Evolutionary conservation across 2,113 vertebrate species (phyloP), one percentile per base, ranked within the genome.

Genomic region (Actinemys pallida): DNA sequence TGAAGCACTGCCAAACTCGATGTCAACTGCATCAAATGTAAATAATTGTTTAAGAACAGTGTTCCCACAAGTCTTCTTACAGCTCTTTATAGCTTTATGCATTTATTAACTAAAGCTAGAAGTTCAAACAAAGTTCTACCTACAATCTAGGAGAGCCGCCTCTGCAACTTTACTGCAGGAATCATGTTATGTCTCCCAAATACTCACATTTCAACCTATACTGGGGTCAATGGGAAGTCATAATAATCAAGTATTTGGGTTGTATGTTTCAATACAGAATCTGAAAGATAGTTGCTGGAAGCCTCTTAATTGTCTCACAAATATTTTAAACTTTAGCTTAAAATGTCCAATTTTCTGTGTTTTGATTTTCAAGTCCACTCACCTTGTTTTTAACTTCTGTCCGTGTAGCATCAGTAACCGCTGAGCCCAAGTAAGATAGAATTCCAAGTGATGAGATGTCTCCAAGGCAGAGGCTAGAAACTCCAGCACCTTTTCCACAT

Each of bases 331-430:
- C 50, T 4, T 31, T 52, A 59, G 76, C 90, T 65, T 39, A 29
- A 62, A 76, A 87, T 24, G 11, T 9, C 42, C 62, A 65, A 45
- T 12, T 7, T 87, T 42, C 59, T 84, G n/a, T 72, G 27, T 69
- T 84, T 88, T 16, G 14, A 35, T 0, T 5, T 39, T 8, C 7
- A 42, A 52, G 29, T 69, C 47, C 69, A 86, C 90, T 81, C 31
- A 99, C 99, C 99, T 99, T 96, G 98, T 98, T 98, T 99, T 99
- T 57, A 99, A 98, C 76, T 98, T 99, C 95, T 99, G 99, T 17
- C 99, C 99, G 2, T 99, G 99, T 83, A 98, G 94, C 97, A 98
- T 98, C 13, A 99, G 99, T 93, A 99, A 91, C 24, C 95, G 98
- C 94, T 99, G 98, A 5, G 99, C 97, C 99, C 99, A 99, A 2